Conservation (phyloP, 1,140 invertebrate species). For the Pachyrhynchus sulphureomaculatus region DNA sequence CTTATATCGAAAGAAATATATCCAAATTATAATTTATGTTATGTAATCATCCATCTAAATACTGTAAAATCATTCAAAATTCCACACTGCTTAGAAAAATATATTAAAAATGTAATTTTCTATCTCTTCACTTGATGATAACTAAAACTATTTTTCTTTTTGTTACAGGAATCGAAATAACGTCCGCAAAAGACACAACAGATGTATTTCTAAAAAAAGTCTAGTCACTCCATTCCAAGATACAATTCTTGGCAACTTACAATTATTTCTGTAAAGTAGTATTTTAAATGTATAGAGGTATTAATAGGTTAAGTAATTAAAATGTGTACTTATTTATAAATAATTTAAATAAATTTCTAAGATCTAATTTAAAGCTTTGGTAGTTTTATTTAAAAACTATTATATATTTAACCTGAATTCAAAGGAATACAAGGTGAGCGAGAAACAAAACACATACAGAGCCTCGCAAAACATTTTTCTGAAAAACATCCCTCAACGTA, state of each 20-base stretch:
- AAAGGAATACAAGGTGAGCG: no score
- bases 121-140: no score
- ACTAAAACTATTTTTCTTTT: neutral
- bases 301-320: slow-evolving; percentile 25
- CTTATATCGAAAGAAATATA: no score
- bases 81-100: no score
- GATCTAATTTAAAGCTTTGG: neutral
- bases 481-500: no score
- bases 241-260: slow-evolving; percentile 21
- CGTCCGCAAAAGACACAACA: neutral
- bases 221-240: slow-evolving; percentile 31
- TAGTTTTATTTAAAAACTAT: neutral
- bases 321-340: slow-evolving; percentile 27
- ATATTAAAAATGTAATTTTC: no score
- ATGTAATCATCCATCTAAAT: no score
- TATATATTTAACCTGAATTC: no score
- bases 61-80: no score
- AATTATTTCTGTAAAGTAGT: slow-evolving; percentile 29
- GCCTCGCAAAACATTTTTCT: no score
- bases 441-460: no score
- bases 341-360: slow-evolving; percentile 1
- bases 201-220: slow-evolving; percentile 13
- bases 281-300: slow-evolving; percentile 24
- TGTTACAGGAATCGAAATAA: slow-evolving; percentile 33
- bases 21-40: no score